A percentile compares a stretch with the other conserved stretches of the same genome.
Evolutionary conservation across 2,888 invertebrate genomes (phyloP).

Genomic region (Himalopsyche japonica): DNA sequence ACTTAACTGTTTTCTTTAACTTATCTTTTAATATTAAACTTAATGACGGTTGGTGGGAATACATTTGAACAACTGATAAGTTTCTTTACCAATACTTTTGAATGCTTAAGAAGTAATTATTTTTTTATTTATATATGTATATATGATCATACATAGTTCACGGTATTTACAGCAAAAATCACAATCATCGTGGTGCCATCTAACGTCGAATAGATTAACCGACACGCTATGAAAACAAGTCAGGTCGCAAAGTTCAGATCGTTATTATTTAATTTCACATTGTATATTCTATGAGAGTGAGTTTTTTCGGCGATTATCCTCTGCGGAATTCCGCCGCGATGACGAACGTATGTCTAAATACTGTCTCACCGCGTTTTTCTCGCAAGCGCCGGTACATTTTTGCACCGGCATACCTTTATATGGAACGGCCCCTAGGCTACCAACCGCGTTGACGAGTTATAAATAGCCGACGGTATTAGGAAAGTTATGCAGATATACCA

Average conservation of each 20-base stretch:
- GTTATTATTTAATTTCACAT: neutral
- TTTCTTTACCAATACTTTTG: too few relatives aligned
- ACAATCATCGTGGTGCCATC: too few relatives aligned
- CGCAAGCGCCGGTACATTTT: neutral
- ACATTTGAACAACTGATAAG: too few relatives aligned
- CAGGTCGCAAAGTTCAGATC: neutral
- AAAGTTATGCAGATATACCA: neutral
- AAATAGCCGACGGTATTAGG: neutral
- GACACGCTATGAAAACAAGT: too few relatives aligned
- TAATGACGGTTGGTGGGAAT: too few relatives aligned
- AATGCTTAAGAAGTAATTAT: too few relatives aligned
- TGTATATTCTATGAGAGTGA: neutral
- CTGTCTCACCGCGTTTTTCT: neutral
- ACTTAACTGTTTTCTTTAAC: too few relatives aligned
- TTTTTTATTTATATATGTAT: too few relatives aligned
- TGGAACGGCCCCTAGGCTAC: neutral
- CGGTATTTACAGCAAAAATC: too few relatives aligned
- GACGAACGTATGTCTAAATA: neutral
- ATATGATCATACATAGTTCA: too few relatives aligned
- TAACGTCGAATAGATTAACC: too few relatives aligned
- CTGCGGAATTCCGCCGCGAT: neutral
- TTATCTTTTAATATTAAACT: too few relatives aligned
- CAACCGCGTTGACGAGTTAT: neutral
- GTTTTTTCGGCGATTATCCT: neutral
- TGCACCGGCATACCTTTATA: neutral